Percentiles rank a stretch among this genome's conserved stretches.
Evolutionary conservation across 2,888 invertebrate genomes (phyloP).

Genomic region (Blastobasis lacticolella): DNA sequence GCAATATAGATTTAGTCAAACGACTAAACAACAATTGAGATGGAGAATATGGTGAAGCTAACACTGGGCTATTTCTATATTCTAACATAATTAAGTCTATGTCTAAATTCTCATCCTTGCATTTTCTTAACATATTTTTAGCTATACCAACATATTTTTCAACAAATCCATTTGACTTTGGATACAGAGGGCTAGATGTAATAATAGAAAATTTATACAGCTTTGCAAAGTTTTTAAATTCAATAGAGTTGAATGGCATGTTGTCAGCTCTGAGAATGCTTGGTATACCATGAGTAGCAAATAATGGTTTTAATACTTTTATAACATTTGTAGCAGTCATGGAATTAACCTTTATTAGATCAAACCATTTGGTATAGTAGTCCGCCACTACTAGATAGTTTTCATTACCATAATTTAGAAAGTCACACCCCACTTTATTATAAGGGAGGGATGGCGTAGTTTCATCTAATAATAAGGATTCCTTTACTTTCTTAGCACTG

Average conservation of each 20-base stretch:
- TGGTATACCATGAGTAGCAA: slow-evolving; percentile 4
- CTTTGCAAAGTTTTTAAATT: slow-evolving; percentile 3
- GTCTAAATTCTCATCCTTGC: background rate
- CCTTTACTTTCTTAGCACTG: slow-evolving; percentile 1
- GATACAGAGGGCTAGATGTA: slow-evolving; percentile 1
- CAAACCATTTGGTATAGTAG: slow-evolving; percentile 7
- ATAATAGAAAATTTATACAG: background rate
- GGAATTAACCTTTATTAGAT: slow-evolving; percentile 2
- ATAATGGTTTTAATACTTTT: slow-evolving; percentile 5
- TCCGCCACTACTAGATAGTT: slow-evolving; percentile 6
- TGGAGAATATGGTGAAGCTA: background rate
- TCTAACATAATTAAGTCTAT: background rate
- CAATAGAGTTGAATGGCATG: slow-evolving; percentile 4
- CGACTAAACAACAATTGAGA: slow-evolving; percentile 1
- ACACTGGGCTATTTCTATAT: slow-evolving; percentile 2
- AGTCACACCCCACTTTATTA: too few relatives aligned
- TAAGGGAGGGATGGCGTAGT: background rate
- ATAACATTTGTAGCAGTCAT: slow-evolving; percentile 3
- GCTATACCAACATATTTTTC: slow-evolving; percentile 2
- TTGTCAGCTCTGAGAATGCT: slow-evolving; percentile 3
- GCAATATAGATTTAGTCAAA: slow-evolving; percentile 1
- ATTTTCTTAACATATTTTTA: slow-evolving; percentile 3
- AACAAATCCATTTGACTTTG: slow-evolving; percentile 1
- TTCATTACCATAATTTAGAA: background rate
- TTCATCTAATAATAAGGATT: background rate